A percentile compares a stretch with the other conserved stretches of the same genome.
Conservation (phyloP, 2,797 vertebrate species). For the Epinephelus coioides region DNA sequence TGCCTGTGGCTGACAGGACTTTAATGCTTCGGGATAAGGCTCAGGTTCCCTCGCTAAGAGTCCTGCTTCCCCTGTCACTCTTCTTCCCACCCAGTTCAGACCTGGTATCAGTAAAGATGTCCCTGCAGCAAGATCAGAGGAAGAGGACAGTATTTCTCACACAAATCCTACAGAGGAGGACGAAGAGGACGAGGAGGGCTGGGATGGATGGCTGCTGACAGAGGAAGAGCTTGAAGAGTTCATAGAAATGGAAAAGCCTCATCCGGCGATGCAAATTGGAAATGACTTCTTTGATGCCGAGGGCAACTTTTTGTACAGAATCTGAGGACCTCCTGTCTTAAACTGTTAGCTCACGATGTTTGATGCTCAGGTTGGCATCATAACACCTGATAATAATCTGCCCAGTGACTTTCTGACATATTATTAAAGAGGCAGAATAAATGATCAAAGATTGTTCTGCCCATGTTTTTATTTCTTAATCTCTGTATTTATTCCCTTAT, state of each 20-base stretch:
- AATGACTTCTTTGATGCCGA: conserved; percentile 89
- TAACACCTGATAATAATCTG: neutral
- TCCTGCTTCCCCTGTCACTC: conserved; percentile 6
- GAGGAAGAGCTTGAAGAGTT: conserved; percentile 77
- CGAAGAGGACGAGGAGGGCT: conserved; percentile 62
- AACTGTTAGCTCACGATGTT: neutral
- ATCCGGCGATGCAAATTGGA: conserved; percentile 81
- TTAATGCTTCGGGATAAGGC: conserved; percentile 30
- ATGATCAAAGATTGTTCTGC: neutral
- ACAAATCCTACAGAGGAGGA: conserved; percentile 16
- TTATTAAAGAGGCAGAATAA: neutral
- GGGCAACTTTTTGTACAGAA: conserved; percentile 90
- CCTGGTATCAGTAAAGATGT: conserved; percentile 5
- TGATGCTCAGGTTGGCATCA: neutral
- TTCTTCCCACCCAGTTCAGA: conserved; percentile 13
- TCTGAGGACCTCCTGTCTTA: conserved; percentile 71
- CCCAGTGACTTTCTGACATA: neutral
- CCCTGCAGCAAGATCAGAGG: neutral
- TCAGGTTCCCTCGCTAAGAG: conserved; percentile 17
- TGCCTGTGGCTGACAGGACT: conserved; percentile 38
- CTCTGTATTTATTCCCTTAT: neutral
- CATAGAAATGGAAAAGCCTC: conserved; percentile 64
- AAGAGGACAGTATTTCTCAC: neutral
- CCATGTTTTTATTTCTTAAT: neutral
- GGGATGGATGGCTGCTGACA: conserved; percentile 70